phyloP scores from a whole-genome alignment of 2,113 vertebrate genomes.

The Microtus montanus region DNA sequence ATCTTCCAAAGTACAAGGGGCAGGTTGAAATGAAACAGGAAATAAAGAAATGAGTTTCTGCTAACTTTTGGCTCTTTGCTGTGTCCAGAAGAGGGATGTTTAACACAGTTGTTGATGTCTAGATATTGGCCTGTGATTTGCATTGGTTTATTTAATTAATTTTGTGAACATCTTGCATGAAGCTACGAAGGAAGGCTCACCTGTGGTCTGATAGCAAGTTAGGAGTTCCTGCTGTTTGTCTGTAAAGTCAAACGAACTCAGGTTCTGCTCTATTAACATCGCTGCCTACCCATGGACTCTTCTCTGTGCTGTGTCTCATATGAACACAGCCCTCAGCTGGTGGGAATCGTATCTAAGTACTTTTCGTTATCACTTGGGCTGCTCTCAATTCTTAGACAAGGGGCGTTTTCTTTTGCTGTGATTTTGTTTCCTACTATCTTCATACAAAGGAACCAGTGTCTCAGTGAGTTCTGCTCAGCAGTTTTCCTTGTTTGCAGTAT shows the following conservation, averaged over 20 bases:
- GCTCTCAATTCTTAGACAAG: conserved; percentile 34
- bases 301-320: not conserved
- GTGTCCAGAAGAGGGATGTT: not conserved
- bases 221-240: not conserved
- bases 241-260: not conserved
- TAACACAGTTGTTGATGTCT: not conserved
- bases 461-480: not conserved
- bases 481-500: conserved; percentile 10
- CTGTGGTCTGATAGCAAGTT: not conserved
- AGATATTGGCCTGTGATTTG: not conserved
- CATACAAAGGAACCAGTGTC: not conserved
- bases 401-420: not conserved
- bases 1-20: not conserved
- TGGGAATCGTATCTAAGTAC: conserved; percentile 26
- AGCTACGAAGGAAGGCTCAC: not conserved
- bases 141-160: conserved; percentile 35
- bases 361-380: not conserved
- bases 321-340: not conserved
- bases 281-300: not conserved
- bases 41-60: not conserved
- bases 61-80: not conserved
- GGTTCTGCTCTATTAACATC: not conserved
- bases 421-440: conserved; percentile 14
- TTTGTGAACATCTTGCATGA: not conserved
- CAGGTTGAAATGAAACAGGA: not conserved